Evolutionary conservation across 2,797 vertebrate species (phyloP).

Genomic region (Danio choprae): DNA sequence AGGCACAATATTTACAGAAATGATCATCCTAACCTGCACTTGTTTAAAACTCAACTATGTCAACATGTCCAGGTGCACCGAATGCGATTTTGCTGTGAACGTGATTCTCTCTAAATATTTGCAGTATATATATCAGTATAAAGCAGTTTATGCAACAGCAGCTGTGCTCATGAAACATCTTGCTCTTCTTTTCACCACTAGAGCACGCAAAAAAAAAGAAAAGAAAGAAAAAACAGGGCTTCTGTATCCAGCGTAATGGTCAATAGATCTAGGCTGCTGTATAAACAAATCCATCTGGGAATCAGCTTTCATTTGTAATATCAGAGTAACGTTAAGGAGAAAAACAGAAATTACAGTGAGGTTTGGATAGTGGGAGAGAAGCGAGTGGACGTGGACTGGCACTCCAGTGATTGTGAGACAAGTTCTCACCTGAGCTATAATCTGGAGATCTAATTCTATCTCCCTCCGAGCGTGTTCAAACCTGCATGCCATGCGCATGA

Average conservation of each 20-base stretch:
- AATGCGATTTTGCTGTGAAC: not conserved
- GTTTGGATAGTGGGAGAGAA: not conserved
- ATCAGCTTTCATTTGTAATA: conserved; percentile 25
- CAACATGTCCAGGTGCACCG: conserved; percentile 32
- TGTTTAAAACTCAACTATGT: conserved; percentile 18
- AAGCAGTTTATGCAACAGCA: conserved; percentile 22
- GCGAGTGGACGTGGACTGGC: conserved; percentile 9
- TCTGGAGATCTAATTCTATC: conserved; percentile 52
- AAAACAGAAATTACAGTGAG: conserved; percentile 14
- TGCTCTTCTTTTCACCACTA: not conserved
- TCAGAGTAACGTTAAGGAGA: not conserved
- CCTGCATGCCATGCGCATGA: conserved; percentile 41
- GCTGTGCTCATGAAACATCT: not conserved
- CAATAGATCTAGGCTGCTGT: not conserved
- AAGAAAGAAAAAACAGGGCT: not conserved
- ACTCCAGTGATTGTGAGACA: conserved; percentile 23
- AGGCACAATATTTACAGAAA: not conserved
- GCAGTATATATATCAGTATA: conserved; percentile 12
- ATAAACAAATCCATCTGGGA: not conserved
- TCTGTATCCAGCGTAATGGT: not conserved
- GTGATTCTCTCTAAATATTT: conserved; percentile 37
- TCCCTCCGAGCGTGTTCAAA: conserved; percentile 47
- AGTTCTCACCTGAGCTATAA: conserved; percentile 50
- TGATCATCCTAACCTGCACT: not conserved
- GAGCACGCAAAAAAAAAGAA: not conserved